A percentile compares a stretch with the other conserved stretches of the same genome.
phyloP scores from a whole-genome alignment of 2,113 vertebrate species.

The Myotis lucifugus region DNA sequence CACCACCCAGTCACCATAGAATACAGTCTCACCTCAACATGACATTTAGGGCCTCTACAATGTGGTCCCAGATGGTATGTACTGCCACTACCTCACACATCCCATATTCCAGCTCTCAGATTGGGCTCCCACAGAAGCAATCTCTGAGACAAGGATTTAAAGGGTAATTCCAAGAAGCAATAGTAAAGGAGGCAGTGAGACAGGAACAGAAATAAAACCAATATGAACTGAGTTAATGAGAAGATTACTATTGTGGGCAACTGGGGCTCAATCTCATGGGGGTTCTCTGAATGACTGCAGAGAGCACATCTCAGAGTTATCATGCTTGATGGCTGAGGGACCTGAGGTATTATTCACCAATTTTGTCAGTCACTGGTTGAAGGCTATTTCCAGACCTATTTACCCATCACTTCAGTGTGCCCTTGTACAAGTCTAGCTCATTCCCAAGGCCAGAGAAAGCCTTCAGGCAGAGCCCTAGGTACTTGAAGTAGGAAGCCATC shows the following conservation, averaged over 20 bases:
- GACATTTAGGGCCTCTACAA: not conserved
- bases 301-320: not conserved
- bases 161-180: not conserved
- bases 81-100: not conserved
- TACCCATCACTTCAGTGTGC: not conserved
- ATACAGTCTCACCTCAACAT: not conserved
- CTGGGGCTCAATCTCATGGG: not conserved
- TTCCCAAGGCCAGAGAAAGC: slow-evolving; percentile 19
- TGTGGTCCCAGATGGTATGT: not conserved
- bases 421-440: not conserved
- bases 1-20: not conserved
- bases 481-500: not conserved
- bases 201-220: not conserved
- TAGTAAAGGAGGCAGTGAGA: not conserved
- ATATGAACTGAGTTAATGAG: not conserved
- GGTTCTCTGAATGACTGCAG: not conserved
- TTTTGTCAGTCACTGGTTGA: not conserved
- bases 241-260: not conserved
- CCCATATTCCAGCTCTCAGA: not conserved
- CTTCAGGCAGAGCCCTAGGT: not conserved
- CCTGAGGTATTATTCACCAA: not conserved
- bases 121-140: not conserved
- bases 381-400: not conserved
- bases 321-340: not conserved
- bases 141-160: not conserved